Conservation (phyloP, 2,797 vertebrate genomes). For the Gadopsis marmoratus region DNA sequence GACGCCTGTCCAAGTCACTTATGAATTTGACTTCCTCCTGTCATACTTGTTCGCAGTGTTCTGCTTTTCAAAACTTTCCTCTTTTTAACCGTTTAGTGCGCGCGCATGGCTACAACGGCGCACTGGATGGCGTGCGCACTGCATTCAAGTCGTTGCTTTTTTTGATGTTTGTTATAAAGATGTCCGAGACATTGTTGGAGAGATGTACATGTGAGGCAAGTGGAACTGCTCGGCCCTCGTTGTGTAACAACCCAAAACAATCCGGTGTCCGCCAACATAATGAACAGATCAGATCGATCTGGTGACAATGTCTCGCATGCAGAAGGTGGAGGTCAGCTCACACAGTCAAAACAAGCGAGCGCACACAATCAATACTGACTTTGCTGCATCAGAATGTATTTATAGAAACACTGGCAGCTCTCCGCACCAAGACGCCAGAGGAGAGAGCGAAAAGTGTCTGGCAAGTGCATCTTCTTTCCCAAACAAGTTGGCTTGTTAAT, state of each 20-base stretch:
- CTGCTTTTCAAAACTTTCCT: conserved; percentile 32
- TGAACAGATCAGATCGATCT: conserved; percentile 50
- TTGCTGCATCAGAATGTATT: conserved; percentile 72
- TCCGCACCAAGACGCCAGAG: conserved; percentile 44
- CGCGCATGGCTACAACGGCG: neutral
- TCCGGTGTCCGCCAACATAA: conserved; percentile 11
- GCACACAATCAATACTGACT: conserved; percentile 67
- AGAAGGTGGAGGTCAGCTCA: conserved; percentile 59
- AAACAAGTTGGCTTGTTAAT: conserved; percentile 26
- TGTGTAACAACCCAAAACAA: conserved; percentile 18
- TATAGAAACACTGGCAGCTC: conserved; percentile 65
- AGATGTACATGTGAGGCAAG: neutral
- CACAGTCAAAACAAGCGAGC: conserved; percentile 66
- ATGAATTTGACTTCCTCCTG: conserved; percentile 11
- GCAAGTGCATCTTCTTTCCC: conserved; percentile 20
- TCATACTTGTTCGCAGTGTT: conserved; percentile 1
- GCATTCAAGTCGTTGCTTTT: neutral
- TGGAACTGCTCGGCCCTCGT: neutral
- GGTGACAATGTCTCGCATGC: conserved; percentile 46
- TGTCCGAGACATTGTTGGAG: neutral
- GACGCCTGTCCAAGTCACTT: conserved; percentile 41
- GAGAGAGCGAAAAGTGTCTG: conserved; percentile 31
- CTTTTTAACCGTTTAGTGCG: neutral
- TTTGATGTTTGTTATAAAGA: neutral
- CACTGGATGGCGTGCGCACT: neutral